These are phyloP conservation scores for Pocillopora meandrina DNA, from an alignment of 92 coral and sea anemone species.

Conservation along the genomic window DNA sequence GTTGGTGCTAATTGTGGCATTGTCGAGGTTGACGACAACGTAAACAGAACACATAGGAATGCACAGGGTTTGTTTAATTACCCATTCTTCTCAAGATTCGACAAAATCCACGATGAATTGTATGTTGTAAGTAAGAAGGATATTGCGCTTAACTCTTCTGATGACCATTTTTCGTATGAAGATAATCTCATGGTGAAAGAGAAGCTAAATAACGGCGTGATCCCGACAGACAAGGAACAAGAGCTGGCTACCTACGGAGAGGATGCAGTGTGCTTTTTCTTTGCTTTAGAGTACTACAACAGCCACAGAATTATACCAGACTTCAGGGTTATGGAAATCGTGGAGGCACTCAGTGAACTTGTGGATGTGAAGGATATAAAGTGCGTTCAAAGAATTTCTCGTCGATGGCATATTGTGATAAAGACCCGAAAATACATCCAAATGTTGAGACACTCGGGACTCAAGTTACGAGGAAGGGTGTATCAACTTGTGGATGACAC, in stretches of 20 bases:
- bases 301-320: slow-evolving; percentile 75
- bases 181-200: not conserved
- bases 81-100: slow-evolving; percentile 6
- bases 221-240: not conserved
- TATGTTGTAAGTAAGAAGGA: slow-evolving; percentile 53
- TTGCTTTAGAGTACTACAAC: slow-evolving; percentile 74
- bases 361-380: slow-evolving; percentile 80
- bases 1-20: not conserved
- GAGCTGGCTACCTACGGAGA: slow-evolving; percentile 37
- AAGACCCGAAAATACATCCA: slow-evolving; percentile 63
- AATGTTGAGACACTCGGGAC: slow-evolving; percentile 55
- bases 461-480: slow-evolving; percentile 77
- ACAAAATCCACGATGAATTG: slow-evolving; percentile 47
- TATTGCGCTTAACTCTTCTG: slow-evolving; percentile 55
- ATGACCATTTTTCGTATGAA: slow-evolving; percentile 28
- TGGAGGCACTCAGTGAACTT: slow-evolving; percentile 64
- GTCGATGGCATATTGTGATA: slow-evolving; percentile 89
- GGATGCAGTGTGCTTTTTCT: slow-evolving; percentile 88
- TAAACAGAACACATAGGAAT: slow-evolving; percentile 59
- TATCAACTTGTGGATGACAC: slow-evolving; percentile 77
- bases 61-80: slow-evolving; percentile 30
- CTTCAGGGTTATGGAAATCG: slow-evolving; percentile 87
- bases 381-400: slow-evolving; percentile 81
- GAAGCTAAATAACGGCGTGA: not conserved
- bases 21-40: slow-evolving; percentile 41